Conservation (phyloP, 2,888 invertebrate genomes). For the Tromatobia lineatoria region DNA sequence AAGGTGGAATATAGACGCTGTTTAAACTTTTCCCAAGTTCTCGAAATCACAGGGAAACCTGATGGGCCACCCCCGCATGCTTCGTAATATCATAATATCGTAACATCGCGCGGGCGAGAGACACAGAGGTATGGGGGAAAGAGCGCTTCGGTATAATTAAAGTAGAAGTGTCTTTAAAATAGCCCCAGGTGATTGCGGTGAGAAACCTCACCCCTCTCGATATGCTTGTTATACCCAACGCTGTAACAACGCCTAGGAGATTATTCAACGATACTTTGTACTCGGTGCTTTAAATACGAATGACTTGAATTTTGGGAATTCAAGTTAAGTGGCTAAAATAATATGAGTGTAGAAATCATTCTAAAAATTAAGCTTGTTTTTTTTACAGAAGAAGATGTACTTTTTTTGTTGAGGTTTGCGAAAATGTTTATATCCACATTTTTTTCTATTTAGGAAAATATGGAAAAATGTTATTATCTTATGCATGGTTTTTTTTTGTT, state of each 20-base stretch:
- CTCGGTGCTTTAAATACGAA: slow-evolving; percentile 56
- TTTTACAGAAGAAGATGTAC: neutral
- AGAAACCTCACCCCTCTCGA: slow-evolving; percentile 36
- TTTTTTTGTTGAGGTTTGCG: neutral
- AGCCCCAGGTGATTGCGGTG: slow-evolving; percentile 80
- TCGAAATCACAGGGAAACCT: slow-evolving; percentile 77
- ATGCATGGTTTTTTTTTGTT: no score
- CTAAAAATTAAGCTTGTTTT: neutral
- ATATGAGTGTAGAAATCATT: neutral
- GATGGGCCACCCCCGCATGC: slow-evolving; percentile 73
- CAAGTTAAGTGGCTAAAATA: slow-evolving; percentile 19
- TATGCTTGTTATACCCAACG: slow-evolving; percentile 55
- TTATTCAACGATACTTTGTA: slow-evolving; percentile 54
- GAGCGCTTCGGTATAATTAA: slow-evolving; percentile 81
- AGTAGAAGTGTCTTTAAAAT: slow-evolving; percentile 83
- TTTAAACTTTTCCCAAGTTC: slow-evolving; percentile 77
- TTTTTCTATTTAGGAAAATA: no score
- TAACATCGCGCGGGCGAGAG: slow-evolving; percentile 75
- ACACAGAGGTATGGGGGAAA: slow-evolving; percentile 12
- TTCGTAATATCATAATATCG: slow-evolving; percentile 82
- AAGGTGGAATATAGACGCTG: slow-evolving; percentile 59
- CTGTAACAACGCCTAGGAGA: slow-evolving; percentile 49
- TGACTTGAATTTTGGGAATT: slow-evolving; percentile 43
- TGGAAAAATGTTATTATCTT: no score
- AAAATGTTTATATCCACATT: no score